phyloP scores from a whole-genome alignment of 2,113 vertebrate genomes.

The Chascanopsetta lugubris region DNA sequence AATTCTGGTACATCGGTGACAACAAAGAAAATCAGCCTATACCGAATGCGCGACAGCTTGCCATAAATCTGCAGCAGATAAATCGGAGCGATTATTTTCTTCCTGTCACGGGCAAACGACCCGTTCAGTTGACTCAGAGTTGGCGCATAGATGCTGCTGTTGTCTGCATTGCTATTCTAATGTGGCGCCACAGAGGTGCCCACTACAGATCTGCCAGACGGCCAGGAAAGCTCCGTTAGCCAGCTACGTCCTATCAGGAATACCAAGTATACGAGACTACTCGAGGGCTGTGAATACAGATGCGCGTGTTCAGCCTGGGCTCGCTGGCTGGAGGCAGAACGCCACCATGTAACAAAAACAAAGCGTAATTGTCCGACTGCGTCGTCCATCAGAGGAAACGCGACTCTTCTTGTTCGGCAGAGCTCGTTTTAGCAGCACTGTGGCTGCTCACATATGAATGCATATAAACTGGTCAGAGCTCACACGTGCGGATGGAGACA shows the following conservation, averaged over 20 bases:
- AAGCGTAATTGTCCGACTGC: slow-evolving; percentile 51
- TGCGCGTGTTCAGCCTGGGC: slow-evolving; percentile 45
- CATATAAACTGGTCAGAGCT: slow-evolving; percentile 11
- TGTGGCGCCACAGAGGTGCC: slow-evolving; percentile 41
- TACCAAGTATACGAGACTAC: slow-evolving; percentile 56
- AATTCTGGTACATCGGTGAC: slow-evolving; percentile 39
- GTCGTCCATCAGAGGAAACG: slow-evolving; percentile 59
- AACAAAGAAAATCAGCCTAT: slow-evolving; percentile 10
- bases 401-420: slow-evolving; percentile 36
- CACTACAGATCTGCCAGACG: slow-evolving; percentile 50
- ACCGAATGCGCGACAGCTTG: slow-evolving; percentile 66
- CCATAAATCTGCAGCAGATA: slow-evolving; percentile 62
- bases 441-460: slow-evolving; percentile 13
- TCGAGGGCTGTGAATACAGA: slow-evolving; percentile 51
- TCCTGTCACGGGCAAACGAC: slow-evolving; percentile 49
- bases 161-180: slow-evolving; percentile 42
- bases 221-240: slow-evolving; percentile 58
- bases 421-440: neutral
- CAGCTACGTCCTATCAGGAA: slow-evolving; percentile 59
- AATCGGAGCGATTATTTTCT: slow-evolving; percentile 65
- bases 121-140: slow-evolving; percentile 45
- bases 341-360: slow-evolving; percentile 60
- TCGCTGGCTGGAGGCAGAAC: slow-evolving; percentile 53
- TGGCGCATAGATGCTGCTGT: slow-evolving; percentile 26
- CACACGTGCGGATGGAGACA: slow-evolving; percentile 5